Evolutionary conservation across 2,113 vertebrate genomes (phyloP), one percentile per base, ranked within the genome.

Genomic region (Pollimyrus isidori): DNA sequence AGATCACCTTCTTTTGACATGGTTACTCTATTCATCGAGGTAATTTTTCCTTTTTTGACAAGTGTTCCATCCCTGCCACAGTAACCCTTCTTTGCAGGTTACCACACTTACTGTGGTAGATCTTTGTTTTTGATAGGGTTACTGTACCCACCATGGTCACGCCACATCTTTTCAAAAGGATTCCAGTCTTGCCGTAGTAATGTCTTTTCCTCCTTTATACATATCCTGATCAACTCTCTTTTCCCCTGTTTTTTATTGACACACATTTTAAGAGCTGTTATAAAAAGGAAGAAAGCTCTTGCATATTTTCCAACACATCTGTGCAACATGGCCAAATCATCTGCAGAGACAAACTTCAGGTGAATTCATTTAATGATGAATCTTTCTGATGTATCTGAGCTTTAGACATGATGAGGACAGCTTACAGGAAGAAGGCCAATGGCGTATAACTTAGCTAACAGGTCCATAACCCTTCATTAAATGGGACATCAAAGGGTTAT

Each of bases 401-500:
- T 80, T 80, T 80, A 5, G 5, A 39, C 4, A 19, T 80, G 35
- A 17, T 80, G 30, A 17, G 13, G 15, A 42, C 35, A 80, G 39
- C 30, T 35, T 73, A 73, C 13, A 39, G 13, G 30, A 35, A 65
- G 58, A n/a, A 65, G 58, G 58, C 69, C 69, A 13, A 7, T 80
- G 73, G 73, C 35, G 3, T 69, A 69, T 69, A 10, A 26, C 13
- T 80, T 35, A 42, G 73, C 35, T 93, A 95, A 95, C 93, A 94
- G 92, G 94, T 96, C 96, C 95, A 95, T 94, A 94, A 95, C 95
- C 92, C 92, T 94, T 96, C 93, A 91, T 95, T 95, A 95, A 95
- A 94, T 58, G 87, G 90, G 91, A 91, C 90, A 80, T 80, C 73
- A 80, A 80, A 42, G 73, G 73, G 17, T 39, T 42, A 80, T 80